phyloP scores from a whole-genome alignment of 1,140 invertebrate genomes.

The Bicyclus anynana region DNA sequence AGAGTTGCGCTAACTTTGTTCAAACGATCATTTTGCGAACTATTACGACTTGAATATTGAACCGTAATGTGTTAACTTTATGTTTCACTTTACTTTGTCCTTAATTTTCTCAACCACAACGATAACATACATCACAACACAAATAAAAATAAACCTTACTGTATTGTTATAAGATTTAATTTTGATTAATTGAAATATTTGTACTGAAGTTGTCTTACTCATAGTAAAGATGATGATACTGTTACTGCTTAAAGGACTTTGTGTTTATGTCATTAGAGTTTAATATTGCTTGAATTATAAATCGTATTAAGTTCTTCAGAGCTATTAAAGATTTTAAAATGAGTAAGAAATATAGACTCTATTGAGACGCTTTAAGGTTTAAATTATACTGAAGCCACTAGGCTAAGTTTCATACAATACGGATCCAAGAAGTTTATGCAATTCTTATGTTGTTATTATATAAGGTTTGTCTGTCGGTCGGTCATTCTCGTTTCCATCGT shows the following conservation, averaged over 20 bases:
- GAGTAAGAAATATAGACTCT: neutral
- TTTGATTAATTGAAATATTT: neutral
- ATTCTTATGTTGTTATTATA: slow-evolving; percentile 74
- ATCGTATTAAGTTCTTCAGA: neutral
- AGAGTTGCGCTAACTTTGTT: slow-evolving; percentile 64
- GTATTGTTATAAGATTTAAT: neutral
- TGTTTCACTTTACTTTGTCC: slow-evolving; percentile 20
- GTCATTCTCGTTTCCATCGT: slow-evolving; percentile 54
- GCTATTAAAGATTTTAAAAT: neutral
- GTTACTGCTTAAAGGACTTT: neutral
- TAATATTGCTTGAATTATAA: neutral
- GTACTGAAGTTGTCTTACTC: neutral
- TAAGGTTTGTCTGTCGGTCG: slow-evolving; percentile 52
- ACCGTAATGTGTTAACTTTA: slow-evolving; percentile 24
- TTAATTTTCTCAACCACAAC: neutral
- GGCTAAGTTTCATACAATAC: slow-evolving; percentile 36
- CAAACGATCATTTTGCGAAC: slow-evolving; percentile 38
- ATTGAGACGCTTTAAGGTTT: slow-evolving; percentile 8
- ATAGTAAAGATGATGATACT: slow-evolving; percentile 1
- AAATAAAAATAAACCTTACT: neutral
- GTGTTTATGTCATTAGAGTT: neutral
- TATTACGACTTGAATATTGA: slow-evolving; percentile 26
- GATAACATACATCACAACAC: neutral
- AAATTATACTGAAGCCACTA: slow-evolving; percentile 8
- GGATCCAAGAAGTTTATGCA: slow-evolving; percentile 67